Percentiles rank a stretch among this genome's conserved stretches.
These are phyloP conservation scores for Ditylenchus dipsaci DNA, from an alignment of 1,140 invertebrate genomes.

Conservation along the genomic window DNA sequence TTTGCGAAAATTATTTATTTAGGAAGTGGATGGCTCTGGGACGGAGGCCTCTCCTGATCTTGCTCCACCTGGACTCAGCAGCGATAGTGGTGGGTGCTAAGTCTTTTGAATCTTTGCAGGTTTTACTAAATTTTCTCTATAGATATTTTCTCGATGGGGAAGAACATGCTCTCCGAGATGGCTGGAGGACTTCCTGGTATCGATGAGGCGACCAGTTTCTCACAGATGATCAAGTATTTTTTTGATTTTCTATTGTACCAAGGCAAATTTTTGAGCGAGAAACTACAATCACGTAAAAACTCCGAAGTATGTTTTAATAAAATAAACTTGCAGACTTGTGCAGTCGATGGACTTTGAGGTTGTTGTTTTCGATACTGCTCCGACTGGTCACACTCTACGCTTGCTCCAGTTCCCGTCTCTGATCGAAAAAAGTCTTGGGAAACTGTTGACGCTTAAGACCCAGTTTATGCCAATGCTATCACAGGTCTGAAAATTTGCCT, in stretches of 20 bases:
- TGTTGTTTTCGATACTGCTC: constrained; percentile 99
- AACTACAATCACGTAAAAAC: too few species aligned
- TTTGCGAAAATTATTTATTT: too few species aligned
- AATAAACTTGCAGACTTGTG: constrained; percentile 84
- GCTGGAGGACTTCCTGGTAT: constrained; percentile 94
- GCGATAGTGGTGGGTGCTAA: too few species aligned
- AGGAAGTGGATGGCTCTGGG: constrained; percentile 15
- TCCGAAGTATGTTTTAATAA: too few species aligned
- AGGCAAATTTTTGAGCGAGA: too few species aligned
- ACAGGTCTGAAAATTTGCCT: too few species aligned
- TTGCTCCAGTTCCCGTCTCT: constrained; percentile 90
- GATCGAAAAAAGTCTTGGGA: constrained; percentile 91
- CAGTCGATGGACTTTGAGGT: constrained; percentile 97
- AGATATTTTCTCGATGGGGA: constrained; percentile 66
- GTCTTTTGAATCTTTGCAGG: not conserved
- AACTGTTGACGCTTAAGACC: constrained; percentile 83
- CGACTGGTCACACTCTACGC: constrained; percentile 95
- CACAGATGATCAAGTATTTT: constrained; percentile 88
- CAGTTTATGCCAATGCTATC: constrained; percentile 75
- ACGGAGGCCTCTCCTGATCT: constrained; percentile 65
- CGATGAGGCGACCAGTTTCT: constrained; percentile 98
- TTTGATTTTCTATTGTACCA: too few species aligned
- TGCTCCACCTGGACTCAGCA: constrained; percentile 71
- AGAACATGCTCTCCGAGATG: constrained; percentile 86
- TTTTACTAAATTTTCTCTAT: constrained; percentile 23